phyloP scores from a whole-genome alignment of 2,888 invertebrate genomes.

The Candidula unifasciata region DNA sequence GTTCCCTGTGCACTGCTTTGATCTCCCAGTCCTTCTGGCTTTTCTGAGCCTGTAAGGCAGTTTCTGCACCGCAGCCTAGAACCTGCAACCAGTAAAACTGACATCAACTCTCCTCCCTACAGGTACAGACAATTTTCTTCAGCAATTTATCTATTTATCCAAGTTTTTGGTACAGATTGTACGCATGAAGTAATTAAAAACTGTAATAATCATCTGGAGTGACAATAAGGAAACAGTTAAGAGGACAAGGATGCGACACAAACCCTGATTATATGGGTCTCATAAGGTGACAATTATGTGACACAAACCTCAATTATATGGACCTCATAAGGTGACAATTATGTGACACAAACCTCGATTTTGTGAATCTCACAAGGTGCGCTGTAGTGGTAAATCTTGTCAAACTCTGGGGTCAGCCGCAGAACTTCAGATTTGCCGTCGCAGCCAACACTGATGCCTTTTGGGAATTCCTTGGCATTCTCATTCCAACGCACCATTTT shows the following conservation, averaged over 20 bases:
- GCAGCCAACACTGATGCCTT: constrained; percentile 88
- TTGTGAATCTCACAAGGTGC: constrained; percentile 66
- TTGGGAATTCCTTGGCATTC: constrained; percentile 89
- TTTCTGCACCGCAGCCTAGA: constrained; percentile 77
- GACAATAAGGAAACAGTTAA: too few species aligned
- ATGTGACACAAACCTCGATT: constrained; percentile 65
- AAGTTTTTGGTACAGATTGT: too few species aligned
- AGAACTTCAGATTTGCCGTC: constrained; percentile 88
- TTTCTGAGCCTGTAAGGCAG: constrained; percentile 84
- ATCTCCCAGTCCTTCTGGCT: constrained; percentile 95
- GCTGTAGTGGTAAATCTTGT: constrained; percentile 80
- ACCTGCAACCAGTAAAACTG: constrained; percentile 79
- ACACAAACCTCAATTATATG: too few species aligned
- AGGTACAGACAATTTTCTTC: too few species aligned
- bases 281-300: too few species aligned
- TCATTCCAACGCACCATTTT: constrained; percentile 92
- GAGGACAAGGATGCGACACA: too few species aligned
- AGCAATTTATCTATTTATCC: too few species aligned
- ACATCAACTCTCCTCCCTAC: too few species aligned
- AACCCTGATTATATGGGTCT: too few species aligned
- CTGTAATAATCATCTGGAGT: too few species aligned
- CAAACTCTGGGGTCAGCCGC: constrained; percentile 86
- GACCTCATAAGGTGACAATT: too few species aligned
- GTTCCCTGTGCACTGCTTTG: constrained; percentile 89
- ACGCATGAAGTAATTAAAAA: too few species aligned